These are phyloP conservation scores for Aquatica leii DNA, from an alignment of 2,888 invertebrate genomes.

Conservation along the genomic window DNA sequence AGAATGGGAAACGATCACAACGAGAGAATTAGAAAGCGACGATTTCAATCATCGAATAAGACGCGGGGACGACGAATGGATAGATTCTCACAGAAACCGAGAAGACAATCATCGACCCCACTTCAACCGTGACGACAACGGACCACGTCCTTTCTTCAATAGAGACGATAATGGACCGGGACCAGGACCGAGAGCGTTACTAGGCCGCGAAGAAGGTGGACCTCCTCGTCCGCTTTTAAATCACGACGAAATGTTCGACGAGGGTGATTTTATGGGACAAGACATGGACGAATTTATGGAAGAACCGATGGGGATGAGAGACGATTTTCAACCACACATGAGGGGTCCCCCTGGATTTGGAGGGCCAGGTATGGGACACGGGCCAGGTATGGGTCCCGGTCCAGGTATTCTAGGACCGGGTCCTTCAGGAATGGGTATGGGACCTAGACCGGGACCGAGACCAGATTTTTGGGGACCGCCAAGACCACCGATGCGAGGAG, in stretches of 20 bases:
- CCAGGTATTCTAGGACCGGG: constrained; percentile 6
- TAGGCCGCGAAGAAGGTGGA: constrained; percentile 23
- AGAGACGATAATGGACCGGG: constrained; percentile 42
- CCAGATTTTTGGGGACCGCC: constrained; percentile 32
- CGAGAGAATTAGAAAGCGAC: constrained; percentile 39
- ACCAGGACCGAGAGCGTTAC: constrained; percentile 15
- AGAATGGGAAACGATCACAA: constrained; percentile 52
- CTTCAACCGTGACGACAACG: constrained; percentile 39
- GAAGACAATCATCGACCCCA: constrained; percentile 3
- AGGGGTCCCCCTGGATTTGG: constrained; percentile 57
- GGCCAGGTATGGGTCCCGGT: constrained; percentile 1
- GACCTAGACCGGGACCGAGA: constrained; percentile 26
- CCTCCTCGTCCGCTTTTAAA: constrained; percentile 28
- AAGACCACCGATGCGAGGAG: constrained; percentile 44
- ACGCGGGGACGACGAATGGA: constrained; percentile 23
- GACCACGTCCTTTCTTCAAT: constrained; percentile 22
- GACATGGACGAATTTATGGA: constrained; percentile 48
- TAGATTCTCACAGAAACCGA: constrained; percentile 40
- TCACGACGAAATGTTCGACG: constrained; percentile 33
- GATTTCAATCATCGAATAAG: constrained; percentile 32
- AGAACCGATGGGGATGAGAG: constrained; percentile 43
- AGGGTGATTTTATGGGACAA: constrained; percentile 49
- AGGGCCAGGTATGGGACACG: constrained; percentile 50
- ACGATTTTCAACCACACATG: constrained; percentile 44
- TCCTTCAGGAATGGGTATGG: constrained; percentile 23